Conservation (phyloP, 2,797 vertebrate species). For the Neosilurus mollespiculum region DNA sequence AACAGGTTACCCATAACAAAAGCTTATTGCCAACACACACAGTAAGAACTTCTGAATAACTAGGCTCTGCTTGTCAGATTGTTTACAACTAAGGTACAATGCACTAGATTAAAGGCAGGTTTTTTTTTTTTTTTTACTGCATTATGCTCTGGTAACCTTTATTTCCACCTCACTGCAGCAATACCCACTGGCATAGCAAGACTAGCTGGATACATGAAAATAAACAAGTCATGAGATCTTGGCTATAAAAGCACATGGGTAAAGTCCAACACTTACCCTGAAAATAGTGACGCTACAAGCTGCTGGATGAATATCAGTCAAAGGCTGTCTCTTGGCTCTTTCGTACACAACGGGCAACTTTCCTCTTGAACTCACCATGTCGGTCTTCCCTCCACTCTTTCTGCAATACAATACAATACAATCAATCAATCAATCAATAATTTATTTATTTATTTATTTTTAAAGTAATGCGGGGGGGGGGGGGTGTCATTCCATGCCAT, state of each 20-base stretch:
- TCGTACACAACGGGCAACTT: slow-evolving; percentile 99
- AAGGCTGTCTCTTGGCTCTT: slow-evolving; percentile 99
- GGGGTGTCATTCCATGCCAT: too few relatives aligned
- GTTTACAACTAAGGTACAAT: neutral
- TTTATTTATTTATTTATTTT: too few relatives aligned
- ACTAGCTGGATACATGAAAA: neutral
- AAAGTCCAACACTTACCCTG: slow-evolving; percentile 83
- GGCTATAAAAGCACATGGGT: slow-evolving; percentile 29
- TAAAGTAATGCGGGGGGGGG: too few relatives aligned
- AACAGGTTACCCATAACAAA: slow-evolving; percentile 6
- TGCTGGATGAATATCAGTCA: slow-evolving; percentile 91
- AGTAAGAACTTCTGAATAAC: slow-evolving; percentile 12
- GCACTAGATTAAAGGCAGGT: neutral
- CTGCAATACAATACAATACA: slow-evolving; percentile 72
- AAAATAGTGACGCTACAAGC: slow-evolving; percentile 90
- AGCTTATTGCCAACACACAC: neutral
- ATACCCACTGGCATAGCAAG: neutral
- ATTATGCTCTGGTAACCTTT: neutral
- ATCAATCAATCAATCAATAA: too few relatives aligned
- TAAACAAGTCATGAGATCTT: slow-evolving; percentile 15
- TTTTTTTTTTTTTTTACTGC: neutral
- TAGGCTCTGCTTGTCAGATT: neutral
- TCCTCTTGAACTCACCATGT: slow-evolving; percentile 98
- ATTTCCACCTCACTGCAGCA: neutral
- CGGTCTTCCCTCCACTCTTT: slow-evolving; percentile 99